These are phyloP conservation scores for Oscheius sp. DNA, from an alignment of 2,888 invertebrate genomes.

Conservation along the genomic window DNA sequence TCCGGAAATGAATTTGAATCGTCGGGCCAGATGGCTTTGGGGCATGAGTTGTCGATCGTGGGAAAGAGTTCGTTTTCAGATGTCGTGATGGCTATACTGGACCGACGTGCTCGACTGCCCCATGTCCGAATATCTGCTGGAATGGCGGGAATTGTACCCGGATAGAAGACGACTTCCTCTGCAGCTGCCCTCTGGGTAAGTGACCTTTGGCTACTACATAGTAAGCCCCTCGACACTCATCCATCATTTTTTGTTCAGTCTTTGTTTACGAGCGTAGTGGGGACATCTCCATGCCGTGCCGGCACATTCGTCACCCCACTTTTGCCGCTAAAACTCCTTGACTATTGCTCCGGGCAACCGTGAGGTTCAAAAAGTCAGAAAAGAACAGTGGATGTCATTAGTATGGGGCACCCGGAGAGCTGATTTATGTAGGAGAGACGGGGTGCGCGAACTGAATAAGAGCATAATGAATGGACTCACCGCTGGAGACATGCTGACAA, in stretches of 20 bases:
- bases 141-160: slow-evolving; percentile 30
- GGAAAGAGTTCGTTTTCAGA: slow-evolving; percentile 27
- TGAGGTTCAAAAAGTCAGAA: slow-evolving; percentile 1
- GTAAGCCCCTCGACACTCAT: slow-evolving; percentile 16
- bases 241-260: slow-evolving; percentile 30
- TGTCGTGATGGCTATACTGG: slow-evolving; percentile 30
- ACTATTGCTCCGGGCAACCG: slow-evolving; percentile 17
- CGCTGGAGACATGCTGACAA: slow-evolving; percentile 7
- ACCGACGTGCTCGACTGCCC: neutral
- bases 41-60: slow-evolving; percentile 12
- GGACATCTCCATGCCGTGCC: neutral
- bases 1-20: slow-evolving; percentile 26
- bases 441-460: slow-evolving; percentile 29
- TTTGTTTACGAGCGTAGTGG: slow-evolving; percentile 38
- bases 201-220: slow-evolving; percentile 27
- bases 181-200: slow-evolving; percentile 33
- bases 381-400: slow-evolving; percentile 6
- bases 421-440: slow-evolving; percentile 19
- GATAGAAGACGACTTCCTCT: slow-evolving; percentile 22
- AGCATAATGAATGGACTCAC: slow-evolving; percentile 22
- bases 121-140: slow-evolving; percentile 35
- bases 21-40: slow-evolving; percentile 14
- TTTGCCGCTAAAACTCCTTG: neutral
- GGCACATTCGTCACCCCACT: slow-evolving; percentile 27
- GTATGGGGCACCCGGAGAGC: neutral